phyloP scores from a whole-genome alignment of 2,888 invertebrate species.

The Zootermopsis nevadensis region DNA sequence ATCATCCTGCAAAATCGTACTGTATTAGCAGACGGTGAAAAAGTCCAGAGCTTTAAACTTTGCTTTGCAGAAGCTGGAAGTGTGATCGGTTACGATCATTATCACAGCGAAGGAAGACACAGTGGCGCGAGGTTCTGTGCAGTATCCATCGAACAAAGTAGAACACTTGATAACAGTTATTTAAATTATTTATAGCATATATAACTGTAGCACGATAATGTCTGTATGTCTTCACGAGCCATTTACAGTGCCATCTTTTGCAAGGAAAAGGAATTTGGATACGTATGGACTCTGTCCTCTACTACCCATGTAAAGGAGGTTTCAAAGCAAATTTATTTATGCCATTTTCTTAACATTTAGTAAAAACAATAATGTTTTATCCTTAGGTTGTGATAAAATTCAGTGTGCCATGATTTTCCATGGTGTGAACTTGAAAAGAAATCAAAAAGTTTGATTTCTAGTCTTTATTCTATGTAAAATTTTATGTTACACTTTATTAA shows the following conservation, averaged over 20 bases:
- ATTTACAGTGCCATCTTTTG: background rate
- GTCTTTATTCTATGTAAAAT: background rate
- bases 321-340: background rate
- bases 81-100: background rate
- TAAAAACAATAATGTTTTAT: background rate
- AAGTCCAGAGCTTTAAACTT: background rate
- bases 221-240: background rate
- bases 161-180: background rate
- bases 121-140: background rate
- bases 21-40: background rate
- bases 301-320: background rate
- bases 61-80: background rate
- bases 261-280: background rate
- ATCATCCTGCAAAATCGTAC: background rate
- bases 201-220: background rate
- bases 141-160: background rate
- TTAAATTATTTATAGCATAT: background rate
- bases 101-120: background rate
- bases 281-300: background rate
- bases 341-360: background rate
- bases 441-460: background rate
- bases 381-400: conserved; percentile 51
- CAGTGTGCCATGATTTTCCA: conserved; percentile 47
- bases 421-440: conserved; percentile 16
- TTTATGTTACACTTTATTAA: no score